phyloP scores from a whole-genome alignment of 1,140 invertebrate genomes.

The Zophobas atratus region DNA sequence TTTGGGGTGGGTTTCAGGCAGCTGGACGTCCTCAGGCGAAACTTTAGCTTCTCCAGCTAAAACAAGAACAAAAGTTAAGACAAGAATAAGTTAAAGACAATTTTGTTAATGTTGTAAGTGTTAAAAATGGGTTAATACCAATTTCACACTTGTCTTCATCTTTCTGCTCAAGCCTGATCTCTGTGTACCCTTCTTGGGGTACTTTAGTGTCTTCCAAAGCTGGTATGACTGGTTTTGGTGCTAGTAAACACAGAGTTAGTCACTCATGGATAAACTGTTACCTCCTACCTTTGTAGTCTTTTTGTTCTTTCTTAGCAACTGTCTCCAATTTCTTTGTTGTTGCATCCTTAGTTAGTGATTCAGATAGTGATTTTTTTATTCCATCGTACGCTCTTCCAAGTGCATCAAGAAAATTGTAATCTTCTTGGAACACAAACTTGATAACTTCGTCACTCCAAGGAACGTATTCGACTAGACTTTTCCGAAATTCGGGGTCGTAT shows the following conservation, averaged over 20 bases:
- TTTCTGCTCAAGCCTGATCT: slow-evolving; percentile 61
- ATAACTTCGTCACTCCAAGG: slow-evolving; percentile 79
- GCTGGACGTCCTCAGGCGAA: slow-evolving; percentile 35
- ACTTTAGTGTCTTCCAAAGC: slow-evolving; percentile 60
- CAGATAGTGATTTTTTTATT: slow-evolving; percentile 52
- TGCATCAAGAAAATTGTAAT: slow-evolving; percentile 71
- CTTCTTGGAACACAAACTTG: slow-evolving; percentile 78
- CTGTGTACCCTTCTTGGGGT: slow-evolving; percentile 56
- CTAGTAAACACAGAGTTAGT: slow-evolving; percentile 54
- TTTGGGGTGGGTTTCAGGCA: slow-evolving; percentile 63
- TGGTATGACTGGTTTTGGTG: slow-evolving; percentile 62
- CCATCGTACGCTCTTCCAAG: slow-evolving; percentile 52
- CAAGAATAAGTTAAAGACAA: not conserved
- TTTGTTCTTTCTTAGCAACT: slow-evolving; percentile 48
- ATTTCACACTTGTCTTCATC: slow-evolving; percentile 55
- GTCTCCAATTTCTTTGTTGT: slow-evolving; percentile 45
- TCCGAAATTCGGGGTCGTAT: slow-evolving; percentile 78
- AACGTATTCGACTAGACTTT: slow-evolving; percentile 76
- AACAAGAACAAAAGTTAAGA: slow-evolving; percentile 44
- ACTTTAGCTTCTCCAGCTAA: slow-evolving; percentile 59
- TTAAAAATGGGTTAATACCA: slow-evolving; percentile 42
- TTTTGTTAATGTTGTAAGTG: not conserved
- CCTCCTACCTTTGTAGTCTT: slow-evolving; percentile 61
- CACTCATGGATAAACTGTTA: slow-evolving; percentile 8
- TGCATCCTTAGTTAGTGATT: slow-evolving; percentile 30